Base-by-base conservation (phyloP, 2,113 vertebrate genomes). In the Podocnemis expansa region DNA sequence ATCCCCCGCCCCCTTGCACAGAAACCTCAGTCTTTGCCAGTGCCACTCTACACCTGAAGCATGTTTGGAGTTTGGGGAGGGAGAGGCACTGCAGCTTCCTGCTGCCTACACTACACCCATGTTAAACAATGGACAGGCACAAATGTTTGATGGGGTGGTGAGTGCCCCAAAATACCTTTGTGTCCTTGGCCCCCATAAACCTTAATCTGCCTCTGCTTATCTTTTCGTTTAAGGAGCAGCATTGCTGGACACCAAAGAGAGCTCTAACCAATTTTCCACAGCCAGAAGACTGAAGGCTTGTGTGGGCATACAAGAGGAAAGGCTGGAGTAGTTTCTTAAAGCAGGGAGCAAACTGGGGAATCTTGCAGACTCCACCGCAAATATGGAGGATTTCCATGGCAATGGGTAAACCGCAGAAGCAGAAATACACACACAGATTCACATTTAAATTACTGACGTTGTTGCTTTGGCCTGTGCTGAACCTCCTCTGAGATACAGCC, bases 341-440 rank as follows among this genome's bases (percentile, higher is more conserved):
- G 79, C 47, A 49, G 22, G 78, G 24, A 55, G 25, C n/a, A 38
- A 58, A 24, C n/a, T 27, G 41, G 38, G 5, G n/a, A 17, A 56
- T 70, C 7, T 75, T 86, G 41, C 60, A 91, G 52, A 34, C 38
- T 87, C 73, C 43, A 13, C 19, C 29, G 63, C 43, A 24, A 47
- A 75, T 0, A 12, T 52, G 54, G 49, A 31, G 24, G 67, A 47
- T 58, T 85, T 91, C 83, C 76, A 54, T 3, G 79, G 52, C 51
- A 82, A 3, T 19, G 81, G 29, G 8, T 0, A 51, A 8, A 82
- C 24, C 29, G 78, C 34, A 27, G 29, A 58, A 80, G 47, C 27
- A 16, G 52, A 79, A 94, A 10, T 0, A 5, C 3, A 5, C 13
- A 34, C 1, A 0, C 4, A 1, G 6, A 31, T 2, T 47, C 13